Evolutionary conservation across 2,888 invertebrate species (phyloP).

Genomic region (Dryadula phaetusa): DNA sequence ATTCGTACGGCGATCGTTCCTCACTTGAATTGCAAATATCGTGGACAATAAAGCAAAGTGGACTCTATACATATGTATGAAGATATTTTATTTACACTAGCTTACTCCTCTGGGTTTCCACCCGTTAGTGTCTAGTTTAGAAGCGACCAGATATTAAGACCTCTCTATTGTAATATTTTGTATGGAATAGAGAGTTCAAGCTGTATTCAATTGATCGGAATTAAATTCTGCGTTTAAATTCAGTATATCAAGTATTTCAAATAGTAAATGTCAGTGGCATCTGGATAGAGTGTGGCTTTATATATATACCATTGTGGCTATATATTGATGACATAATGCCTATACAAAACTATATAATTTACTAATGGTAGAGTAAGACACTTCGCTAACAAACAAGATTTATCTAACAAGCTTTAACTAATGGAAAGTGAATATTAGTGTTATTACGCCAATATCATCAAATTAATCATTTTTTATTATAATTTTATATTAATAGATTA

Average conservation of each 20-base stretch:
- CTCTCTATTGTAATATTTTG: background rate
- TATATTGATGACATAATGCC: too few species aligned
- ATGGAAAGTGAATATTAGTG: too few species aligned
- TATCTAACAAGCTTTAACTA: too few species aligned
- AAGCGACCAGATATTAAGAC: background rate
- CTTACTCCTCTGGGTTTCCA: background rate
- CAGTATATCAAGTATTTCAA: background rate
- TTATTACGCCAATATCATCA: too few species aligned
- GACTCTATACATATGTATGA: slow-evolving; percentile 28
- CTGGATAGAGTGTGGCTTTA: too few species aligned
- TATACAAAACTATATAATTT: too few species aligned
- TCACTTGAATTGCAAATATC: slow-evolving; percentile 37
- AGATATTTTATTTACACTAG: slow-evolving; percentile 17
- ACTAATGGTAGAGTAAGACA: too few species aligned
- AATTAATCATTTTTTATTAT: too few species aligned
- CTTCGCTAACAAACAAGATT: too few species aligned
- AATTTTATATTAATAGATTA: too few species aligned
- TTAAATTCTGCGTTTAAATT: background rate
- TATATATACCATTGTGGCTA: too few species aligned
- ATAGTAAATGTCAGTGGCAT: background rate
- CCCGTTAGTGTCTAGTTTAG: background rate
- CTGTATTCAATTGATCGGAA: background rate
- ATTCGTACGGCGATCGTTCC: background rate
- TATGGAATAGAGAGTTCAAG: background rate
- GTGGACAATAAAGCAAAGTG: slow-evolving; percentile 38